Base-by-base conservation (phyloP, 1,140 invertebrate genomes). In the Euschistus heros region DNA sequence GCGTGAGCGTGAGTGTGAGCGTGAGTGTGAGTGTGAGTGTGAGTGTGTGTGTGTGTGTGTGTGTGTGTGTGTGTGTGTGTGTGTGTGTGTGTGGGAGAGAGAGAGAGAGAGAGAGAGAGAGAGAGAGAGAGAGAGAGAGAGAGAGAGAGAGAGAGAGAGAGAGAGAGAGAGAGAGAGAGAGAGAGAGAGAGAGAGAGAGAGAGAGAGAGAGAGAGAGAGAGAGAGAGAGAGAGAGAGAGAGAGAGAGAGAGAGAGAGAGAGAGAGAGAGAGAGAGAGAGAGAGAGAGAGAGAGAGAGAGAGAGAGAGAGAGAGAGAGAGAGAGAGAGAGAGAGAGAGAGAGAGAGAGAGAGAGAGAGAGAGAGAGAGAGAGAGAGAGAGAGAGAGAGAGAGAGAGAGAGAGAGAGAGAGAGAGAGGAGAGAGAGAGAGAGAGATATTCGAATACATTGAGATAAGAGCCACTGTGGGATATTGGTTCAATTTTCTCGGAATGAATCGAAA, bases 101-200 rank as follows among this genome's bases (percentile, higher is more conserved):
- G 52, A 24, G 52, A 55, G 52, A 24, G 52, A 55, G 52, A 24
- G 52, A 55, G 52, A 55, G 52, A 55, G 52, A 55, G 52, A 55
- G 52, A 55, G 52, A 55, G 22, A 24, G 22, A 24, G n/a, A 55
- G 52, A 24, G 22, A 18, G 52, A 55, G 52, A 55, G 10, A 55
- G 52, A 18, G 52, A 55, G 52, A 24, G 10, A 55, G 52, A n/a
- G n/a, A n/a, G n/a, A n/a, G 8, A 44, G 42, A 17, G 42, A 44
- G 42, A 44, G 42, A 44, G 42, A 17, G 52, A 44, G 42, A 44
- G 42, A 44, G 42, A 44, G 42, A 44, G 42, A 44, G 42, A 44
- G 42, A 44, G 42, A 44, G 42, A 44, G 42, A 44, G 42, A 44
- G 42, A 44, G 17, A 17, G 17, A 17, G 17, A 44, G 42, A 44